These are phyloP conservation scores for Polyploca ridens DNA, from an alignment of 2,888 invertebrate species.

Conservation along the genomic window DNA sequence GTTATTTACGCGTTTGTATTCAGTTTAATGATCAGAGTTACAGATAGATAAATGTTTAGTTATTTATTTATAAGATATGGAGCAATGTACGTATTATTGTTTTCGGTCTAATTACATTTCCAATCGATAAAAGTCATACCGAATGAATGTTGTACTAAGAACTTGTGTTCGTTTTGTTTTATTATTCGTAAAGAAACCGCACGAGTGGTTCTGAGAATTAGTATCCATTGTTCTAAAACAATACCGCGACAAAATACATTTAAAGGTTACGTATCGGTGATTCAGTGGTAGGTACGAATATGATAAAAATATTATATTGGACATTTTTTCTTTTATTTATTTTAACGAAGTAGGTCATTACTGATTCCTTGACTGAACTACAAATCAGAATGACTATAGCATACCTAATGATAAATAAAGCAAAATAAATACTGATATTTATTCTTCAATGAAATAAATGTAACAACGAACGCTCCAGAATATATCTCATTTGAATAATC, in stretches of 20 bases:
- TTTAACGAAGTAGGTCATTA: neutral
- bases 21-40: no score
- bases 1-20: neutral
- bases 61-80: no score
- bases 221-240: conserved; percentile 11
- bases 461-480: neutral
- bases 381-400: neutral
- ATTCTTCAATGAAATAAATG: neutral
- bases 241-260: conserved; percentile 13
- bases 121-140: neutral
- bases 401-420: no score
- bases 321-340: neutral
- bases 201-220: conserved; percentile 11
- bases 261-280: conserved; percentile 9
- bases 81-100: neutral
- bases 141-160: neutral
- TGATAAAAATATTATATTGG: neutral
- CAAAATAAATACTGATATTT: no score
- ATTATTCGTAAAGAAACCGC: conserved; percentile 10
- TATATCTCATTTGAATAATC: neutral
- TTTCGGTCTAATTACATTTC: conserved; percentile 1
- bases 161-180: conserved; percentile 9
- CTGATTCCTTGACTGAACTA: neutral
- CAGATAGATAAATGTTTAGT: no score
- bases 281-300: conserved; percentile 1